phyloP scores from a whole-genome alignment of 1,140 invertebrate genomes.

The Oscheius sp. region DNA sequence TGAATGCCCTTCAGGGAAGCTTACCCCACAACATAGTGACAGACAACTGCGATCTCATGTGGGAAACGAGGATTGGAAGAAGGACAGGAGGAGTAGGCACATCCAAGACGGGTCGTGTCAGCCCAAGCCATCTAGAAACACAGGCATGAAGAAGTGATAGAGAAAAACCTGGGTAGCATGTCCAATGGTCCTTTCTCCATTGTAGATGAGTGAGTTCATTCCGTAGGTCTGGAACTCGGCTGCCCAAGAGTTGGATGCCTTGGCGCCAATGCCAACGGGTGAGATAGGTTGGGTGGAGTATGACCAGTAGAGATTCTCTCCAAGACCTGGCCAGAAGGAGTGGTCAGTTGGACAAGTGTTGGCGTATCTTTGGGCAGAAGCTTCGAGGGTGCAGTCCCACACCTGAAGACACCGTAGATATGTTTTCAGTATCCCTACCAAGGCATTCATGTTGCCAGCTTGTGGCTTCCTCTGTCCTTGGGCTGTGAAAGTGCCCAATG shows the following conservation, averaged over 20 bases:
- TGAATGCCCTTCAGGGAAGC: too few relatives aligned
- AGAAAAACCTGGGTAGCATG: background rate
- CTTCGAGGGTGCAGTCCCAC: background rate
- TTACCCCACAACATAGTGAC: background rate
- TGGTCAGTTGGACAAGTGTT: background rate
- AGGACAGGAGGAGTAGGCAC: background rate
- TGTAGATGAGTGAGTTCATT: background rate
- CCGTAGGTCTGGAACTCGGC: background rate
- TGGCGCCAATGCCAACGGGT: background rate
- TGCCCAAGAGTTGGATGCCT: background rate
- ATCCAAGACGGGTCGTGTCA: background rate
- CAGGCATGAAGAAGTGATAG: too few relatives aligned
- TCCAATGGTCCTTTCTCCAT: background rate
- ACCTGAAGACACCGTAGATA: too few relatives aligned
- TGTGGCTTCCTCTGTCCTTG: background rate
- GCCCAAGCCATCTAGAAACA: background rate
- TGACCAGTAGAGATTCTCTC: background rate
- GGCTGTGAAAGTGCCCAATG: background rate
- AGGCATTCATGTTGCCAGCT: background rate
- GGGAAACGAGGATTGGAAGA: background rate
- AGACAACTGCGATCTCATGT: background rate
- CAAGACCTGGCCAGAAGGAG: background rate
- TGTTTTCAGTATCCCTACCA: too few relatives aligned
- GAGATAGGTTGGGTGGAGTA: background rate
- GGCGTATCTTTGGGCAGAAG: background rate